These are phyloP conservation scores for Diadophis punctatus DNA, from an alignment of 2,113 vertebrate species.

Conservation along the genomic window DNA sequence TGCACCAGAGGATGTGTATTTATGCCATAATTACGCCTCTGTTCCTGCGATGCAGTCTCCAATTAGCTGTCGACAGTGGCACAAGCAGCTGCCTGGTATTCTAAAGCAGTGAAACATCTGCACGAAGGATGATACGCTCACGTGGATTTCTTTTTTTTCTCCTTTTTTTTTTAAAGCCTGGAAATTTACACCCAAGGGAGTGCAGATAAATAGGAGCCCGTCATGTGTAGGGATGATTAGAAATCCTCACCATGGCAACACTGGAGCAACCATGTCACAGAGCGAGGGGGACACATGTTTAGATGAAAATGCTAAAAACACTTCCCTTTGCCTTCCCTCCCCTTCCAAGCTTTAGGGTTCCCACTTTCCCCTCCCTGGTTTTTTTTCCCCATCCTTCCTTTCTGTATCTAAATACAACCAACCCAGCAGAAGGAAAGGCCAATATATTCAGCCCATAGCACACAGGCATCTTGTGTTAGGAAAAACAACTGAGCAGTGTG, in stretches of 20 bases:
- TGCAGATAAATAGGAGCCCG: conserved; percentile 86
- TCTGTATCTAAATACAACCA: conserved; percentile 75
- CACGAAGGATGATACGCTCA: conserved; percentile 89
- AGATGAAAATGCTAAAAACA: conserved; percentile 84
- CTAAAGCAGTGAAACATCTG: conserved; percentile 95
- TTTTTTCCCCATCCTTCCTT: conserved; percentile 68
- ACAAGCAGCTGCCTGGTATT: conserved; percentile 95
- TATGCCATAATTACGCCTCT: conserved; percentile 87
- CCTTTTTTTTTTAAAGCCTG: conserved; percentile 78
- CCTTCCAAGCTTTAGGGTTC: conserved; percentile 69
- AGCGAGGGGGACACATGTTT: conserved; percentile 87
- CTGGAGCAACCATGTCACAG: conserved; percentile 90
- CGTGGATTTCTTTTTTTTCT: conserved; percentile 71
- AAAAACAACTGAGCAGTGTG: conserved; percentile 66
- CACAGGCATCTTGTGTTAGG: conserved; percentile 69
- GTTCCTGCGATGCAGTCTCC: conserved; percentile 85
- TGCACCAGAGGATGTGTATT: conserved; percentile 89
- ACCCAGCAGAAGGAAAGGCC: conserved; percentile 75
- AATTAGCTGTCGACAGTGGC: conserved; percentile 88
- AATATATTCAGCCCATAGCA: conserved; percentile 73
- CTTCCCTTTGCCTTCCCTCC: conserved; percentile 60
- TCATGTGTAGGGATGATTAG: conserved; percentile 91
- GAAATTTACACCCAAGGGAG: conserved; percentile 85
- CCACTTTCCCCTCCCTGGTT: conserved; percentile 75
- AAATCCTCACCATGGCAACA: conserved; percentile 97